Evolutionary conservation across 2,888 invertebrate genomes (phyloP).

Genomic region (Beris chalybata): DNA sequence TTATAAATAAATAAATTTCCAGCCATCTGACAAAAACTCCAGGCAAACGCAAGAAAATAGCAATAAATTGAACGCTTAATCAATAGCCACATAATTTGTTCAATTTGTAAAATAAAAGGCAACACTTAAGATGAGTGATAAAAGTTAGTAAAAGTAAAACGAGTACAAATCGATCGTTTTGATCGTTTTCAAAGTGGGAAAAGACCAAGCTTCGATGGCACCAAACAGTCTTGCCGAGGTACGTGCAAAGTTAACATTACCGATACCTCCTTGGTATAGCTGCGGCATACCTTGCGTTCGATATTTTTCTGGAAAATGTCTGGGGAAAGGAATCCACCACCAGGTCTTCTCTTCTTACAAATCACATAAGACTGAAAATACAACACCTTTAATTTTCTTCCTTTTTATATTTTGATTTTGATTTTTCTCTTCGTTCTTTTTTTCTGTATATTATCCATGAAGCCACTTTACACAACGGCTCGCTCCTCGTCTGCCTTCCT

Average conservation of each 20-base stretch:
- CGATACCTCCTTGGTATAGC: no score
- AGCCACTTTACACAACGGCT: constrained; percentile 22
- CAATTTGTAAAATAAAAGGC: constrained; percentile 57
- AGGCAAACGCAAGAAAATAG: constrained; percentile 32
- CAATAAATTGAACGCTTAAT: constrained; percentile 50
- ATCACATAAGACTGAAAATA: constrained; percentile 20
- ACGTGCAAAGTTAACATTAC: no score
- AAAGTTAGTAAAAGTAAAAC: constrained; percentile 31
- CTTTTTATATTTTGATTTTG: constrained; percentile 5
- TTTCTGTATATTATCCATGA: background rate
- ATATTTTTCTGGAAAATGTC: constrained; percentile 10
- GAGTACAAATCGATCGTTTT: constrained; percentile 21
- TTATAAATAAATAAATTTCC: constrained; percentile 19
- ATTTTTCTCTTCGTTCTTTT: background rate
- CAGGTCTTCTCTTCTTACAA: constrained; percentile 14
- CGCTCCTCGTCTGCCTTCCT: constrained; percentile 23
- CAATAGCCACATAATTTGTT: constrained; percentile 62
- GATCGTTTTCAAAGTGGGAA: constrained; percentile 16
- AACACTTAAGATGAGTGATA: constrained; percentile 57
- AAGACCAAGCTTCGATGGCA: constrained; percentile 2
- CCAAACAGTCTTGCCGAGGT: no score
- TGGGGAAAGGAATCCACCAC: background rate
- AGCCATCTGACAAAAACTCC: constrained; percentile 12
- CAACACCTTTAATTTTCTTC: constrained; percentile 21
- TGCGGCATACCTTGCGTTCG: no score